Base-by-base conservation (phyloP, 2,888 invertebrate species). In the Sthenelais limicola region DNA sequence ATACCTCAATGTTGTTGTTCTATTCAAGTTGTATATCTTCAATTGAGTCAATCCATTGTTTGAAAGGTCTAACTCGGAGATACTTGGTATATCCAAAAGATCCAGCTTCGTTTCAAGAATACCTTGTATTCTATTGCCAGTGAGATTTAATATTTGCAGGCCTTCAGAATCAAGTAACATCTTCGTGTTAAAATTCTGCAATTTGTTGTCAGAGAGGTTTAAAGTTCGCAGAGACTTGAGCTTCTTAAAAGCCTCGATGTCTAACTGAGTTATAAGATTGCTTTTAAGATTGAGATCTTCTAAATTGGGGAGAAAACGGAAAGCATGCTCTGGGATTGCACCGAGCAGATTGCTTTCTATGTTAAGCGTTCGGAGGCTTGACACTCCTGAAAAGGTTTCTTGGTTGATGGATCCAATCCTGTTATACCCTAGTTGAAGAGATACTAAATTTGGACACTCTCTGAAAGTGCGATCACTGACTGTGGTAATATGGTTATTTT, bases 121-220 rank as follows among this genome's bases (percentile, higher is more conserved):
- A 12, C 38, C 62, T 12, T 21, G n/a, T 15, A 62, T 62, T 18
- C 12, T 7, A 21, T 62, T 62, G 38, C 26, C 24, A 12, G n/a
- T n/a, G 9, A 62, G 62, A 7, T 62, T 62, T 3, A 62, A 21
- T 15, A 38, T 18, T 18, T 38, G 38, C 35, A 62, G 26, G 38
- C 28, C 24, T 12, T 38, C 62, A 4, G 38, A 62, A 15, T 62
- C 62, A 7, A n/a, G 21, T 43, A 62, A 28, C 15, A 24, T 21
- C 1, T 1, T 18, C 1, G 62, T 62, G 15, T 35, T n/a, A n/a
- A 62, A 62, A 7, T 24, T 21, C 4, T 3, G 38, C 18, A 62
- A 28, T 9, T 3, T 21, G 62, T 62, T 62, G 38, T 62, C 21
- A 28, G 62, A 62, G n/a, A 62, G 21, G 38, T 62, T 43, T 18